These are phyloP conservation scores for Anthonomus grandis DNA, from an alignment of 1,140 invertebrate genomes.

Conservation along the genomic window DNA sequence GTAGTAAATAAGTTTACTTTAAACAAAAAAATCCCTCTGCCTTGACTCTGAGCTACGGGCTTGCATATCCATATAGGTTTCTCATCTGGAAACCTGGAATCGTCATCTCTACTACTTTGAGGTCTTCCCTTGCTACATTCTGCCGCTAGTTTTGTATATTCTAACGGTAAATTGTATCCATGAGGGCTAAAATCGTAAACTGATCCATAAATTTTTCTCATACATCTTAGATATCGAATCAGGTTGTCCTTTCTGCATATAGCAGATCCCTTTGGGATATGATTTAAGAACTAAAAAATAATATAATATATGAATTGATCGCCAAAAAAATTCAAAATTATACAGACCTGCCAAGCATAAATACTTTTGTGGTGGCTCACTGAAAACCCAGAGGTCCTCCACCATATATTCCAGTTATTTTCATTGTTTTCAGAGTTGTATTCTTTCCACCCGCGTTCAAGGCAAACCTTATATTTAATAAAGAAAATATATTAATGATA, in stretches of 20 bases:
- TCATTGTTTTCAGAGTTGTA: conserved; percentile 56
- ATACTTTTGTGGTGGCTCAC: conserved; percentile 65
- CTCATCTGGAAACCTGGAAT: conserved; percentile 44
- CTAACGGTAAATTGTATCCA: conserved; percentile 76
- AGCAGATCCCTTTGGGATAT: conserved; percentile 76
- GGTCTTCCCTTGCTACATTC: conserved; percentile 60
- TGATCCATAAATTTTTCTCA: conserved; percentile 75
- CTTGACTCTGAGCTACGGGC: conserved; percentile 79
- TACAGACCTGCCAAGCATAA: conserved; percentile 66
- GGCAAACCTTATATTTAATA: conserved; percentile 69
- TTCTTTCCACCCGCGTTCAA: conserved; percentile 78
- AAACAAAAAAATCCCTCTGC: conserved; percentile 79
- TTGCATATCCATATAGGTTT: conserved; percentile 79
- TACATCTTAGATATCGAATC: conserved; percentile 72
- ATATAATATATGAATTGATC: conserved; percentile 26
- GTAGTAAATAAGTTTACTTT: conserved; percentile 51
- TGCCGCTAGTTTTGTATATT: conserved; percentile 78
- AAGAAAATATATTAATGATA: no score
- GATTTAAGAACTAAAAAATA: conserved; percentile 71
- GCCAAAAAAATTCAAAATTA: conserved; percentile 11
- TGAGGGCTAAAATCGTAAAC: conserved; percentile 81
- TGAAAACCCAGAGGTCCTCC: conserved; percentile 71
- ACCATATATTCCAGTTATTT: conserved; percentile 81
- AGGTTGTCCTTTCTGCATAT: conserved; percentile 81
- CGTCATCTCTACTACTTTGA: conserved; percentile 33